Evolutionary conservation across 2,113 vertebrate genomes (phyloP).

Genomic region (Semicossyphus pulcher): DNA sequence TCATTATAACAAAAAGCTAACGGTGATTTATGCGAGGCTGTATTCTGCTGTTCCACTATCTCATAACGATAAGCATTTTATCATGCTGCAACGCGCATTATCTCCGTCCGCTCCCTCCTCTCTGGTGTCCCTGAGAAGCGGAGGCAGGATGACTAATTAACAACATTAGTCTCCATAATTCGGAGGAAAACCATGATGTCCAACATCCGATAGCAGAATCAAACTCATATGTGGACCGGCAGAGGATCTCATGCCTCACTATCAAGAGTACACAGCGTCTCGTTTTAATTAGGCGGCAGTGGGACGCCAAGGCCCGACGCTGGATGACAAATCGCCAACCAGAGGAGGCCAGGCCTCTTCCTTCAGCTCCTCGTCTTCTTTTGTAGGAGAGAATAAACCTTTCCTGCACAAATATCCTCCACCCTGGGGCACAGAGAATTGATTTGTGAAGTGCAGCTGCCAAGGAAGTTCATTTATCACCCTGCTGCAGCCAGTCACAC

Average conservation of each 20-base stretch:
- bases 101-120: slow-evolving; percentile 54
- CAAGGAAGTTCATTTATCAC: slow-evolving; percentile 55
- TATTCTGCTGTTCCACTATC: slow-evolving; percentile 62
- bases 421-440: slow-evolving; percentile 16
- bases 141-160: slow-evolving; percentile 62
- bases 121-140: slow-evolving; percentile 32
- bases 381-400: slow-evolving; percentile 7
- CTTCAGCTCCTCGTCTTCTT: slow-evolving; percentile 19
- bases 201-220: slow-evolving; percentile 56
- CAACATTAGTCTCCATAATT: slow-evolving; percentile 57
- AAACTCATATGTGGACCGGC: slow-evolving; percentile 47
- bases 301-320: slow-evolving; percentile 12
- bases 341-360: slow-evolving; percentile 6
- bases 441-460: slow-evolving; percentile 55
- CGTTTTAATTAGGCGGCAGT: slow-evolving; percentile 33
- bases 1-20: slow-evolving; percentile 68
- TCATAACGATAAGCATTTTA: slow-evolving; percentile 69
- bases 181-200: slow-evolving; percentile 38
- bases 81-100: slow-evolving; percentile 53
- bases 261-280: slow-evolving; percentile 29
- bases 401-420: slow-evolving; percentile 28
- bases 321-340: slow-evolving; percentile 15
- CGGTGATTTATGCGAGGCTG: slow-evolving; percentile 69
- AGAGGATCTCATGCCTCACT: background rate
- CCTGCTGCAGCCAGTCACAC: slow-evolving; percentile 22